Evolutionary conservation across 1,140 invertebrate genomes (phyloP).

Genomic region (Cepaea nemoralis): DNA sequence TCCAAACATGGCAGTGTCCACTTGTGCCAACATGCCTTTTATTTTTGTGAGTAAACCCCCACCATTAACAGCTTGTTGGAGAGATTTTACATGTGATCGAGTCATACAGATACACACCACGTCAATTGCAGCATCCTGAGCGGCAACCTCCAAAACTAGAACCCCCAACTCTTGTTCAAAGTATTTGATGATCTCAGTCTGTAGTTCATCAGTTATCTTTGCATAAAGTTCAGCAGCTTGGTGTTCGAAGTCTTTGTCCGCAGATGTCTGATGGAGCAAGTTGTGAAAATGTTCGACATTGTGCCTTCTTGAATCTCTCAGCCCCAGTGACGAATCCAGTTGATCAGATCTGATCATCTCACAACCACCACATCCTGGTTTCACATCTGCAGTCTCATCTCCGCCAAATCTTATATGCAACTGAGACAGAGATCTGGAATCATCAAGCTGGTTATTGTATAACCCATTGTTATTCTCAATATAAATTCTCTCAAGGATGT

Average conservation of each 20-base stretch:
- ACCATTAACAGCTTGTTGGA: conserved; percentile 50
- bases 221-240: conserved; percentile 49
- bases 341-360: too few relatives aligned
- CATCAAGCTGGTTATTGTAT: too few relatives aligned
- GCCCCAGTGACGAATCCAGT: background rate
- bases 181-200: conserved; percentile 59
- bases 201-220: conserved; percentile 48
- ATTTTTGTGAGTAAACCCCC: conserved; percentile 50
- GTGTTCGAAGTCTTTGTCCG: conserved; percentile 45
- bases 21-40: conserved; percentile 47
- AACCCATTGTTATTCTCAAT: too few relatives aligned
- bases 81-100: conserved; percentile 46
- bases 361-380: too few relatives aligned
- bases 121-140: conserved; percentile 44
- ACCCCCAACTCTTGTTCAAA: conserved; percentile 64
- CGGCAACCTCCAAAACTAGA: conserved; percentile 52
- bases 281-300: background rate
- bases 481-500: too few relatives aligned
- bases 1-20: conserved; percentile 9
- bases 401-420: too few relatives aligned
- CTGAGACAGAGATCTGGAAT: too few relatives aligned
- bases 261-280: background rate
- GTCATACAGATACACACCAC: conserved; percentile 61
- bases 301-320: background rate
- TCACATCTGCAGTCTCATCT: too few relatives aligned